Base-by-base conservation (phyloP, 2,888 invertebrate genomes). In the Cataglyphis rosenhaueri region DNA sequence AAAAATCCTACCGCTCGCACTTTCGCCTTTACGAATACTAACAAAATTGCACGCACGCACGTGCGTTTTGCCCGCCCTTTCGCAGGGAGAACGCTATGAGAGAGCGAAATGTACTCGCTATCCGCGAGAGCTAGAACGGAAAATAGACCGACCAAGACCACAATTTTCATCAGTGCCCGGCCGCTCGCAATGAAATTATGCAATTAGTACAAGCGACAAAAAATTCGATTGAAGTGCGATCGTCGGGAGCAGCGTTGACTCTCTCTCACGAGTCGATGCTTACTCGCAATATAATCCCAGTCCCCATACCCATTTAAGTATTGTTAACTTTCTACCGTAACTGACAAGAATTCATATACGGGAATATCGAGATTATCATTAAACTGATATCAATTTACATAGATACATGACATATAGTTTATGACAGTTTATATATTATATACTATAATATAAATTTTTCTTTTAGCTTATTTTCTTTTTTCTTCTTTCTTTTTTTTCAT, bases 31-130 rank as follows among this genome's bases (percentile, higher is more conserved):
- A 38, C 18, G 59, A n/a, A 15, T 3, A 38, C 5, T 21, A n/a
- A 21, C 35, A 15, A 41, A 65, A 35, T 32, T 4, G 64, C 44
- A 65, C 32, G 32, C 32, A 65, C 32, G 32, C 32, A 32, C 32
- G 32, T 38, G 66, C 52, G 65, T 76, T 76, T 65, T 1, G 25
- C 52, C 57, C 81, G 87, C 83, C 84, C 84, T 88, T 89, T 88
- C 82, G 66, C 83, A 57, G 29, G 12, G 41, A 85, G 83, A 87
- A 87, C 83, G 82, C 73, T 21, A 61, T 76, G 73, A 59, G 62
- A 74, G 35, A 44, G 41, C 75, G 81, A 71, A 84, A 64, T 61
- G 32, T 44, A 44, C 55, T 64, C 68, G 82, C 59, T 62, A 25
- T 73, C 18, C 4, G 64, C 12, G 41, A 25, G 79, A 83, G 83